Evolutionary conservation across 1,140 invertebrate species (phyloP).

Genomic region (Arion vulgaris): DNA sequence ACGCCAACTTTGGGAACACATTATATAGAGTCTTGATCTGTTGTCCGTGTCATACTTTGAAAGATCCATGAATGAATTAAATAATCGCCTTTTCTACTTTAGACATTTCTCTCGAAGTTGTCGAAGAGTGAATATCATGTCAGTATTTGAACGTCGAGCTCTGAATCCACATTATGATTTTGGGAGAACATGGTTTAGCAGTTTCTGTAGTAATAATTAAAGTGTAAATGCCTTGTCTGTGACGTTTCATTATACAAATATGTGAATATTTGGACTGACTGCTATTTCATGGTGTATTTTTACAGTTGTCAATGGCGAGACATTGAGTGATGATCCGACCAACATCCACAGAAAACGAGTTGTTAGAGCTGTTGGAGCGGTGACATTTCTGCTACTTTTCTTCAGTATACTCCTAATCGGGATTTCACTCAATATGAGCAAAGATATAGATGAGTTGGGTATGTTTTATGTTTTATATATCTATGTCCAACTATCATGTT

Average conservation of each 20-base stretch:
- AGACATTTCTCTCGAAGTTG: too few relatives aligned
- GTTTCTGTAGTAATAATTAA: not conserved
- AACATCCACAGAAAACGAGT: slow-evolving; percentile 44
- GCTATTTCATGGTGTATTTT: slow-evolving; percentile 15
- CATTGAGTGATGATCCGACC: slow-evolving; percentile 33
- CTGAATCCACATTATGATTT: too few relatives aligned
- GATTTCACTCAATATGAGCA: slow-evolving; percentile 49
- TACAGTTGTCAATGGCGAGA: slow-evolving; percentile 25
- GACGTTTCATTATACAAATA: too few relatives aligned
- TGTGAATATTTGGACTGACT: not conserved
- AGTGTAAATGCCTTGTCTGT: slow-evolving; percentile 8
- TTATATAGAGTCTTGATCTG: too few relatives aligned
- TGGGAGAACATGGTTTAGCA: too few relatives aligned
- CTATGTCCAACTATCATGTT: too few relatives aligned
- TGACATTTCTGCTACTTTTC: slow-evolving; percentile 47
- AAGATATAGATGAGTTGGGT: slow-evolving; percentile 52
- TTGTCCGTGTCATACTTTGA: too few relatives aligned
- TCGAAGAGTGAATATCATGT: too few relatives aligned
- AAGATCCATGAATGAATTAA: too few relatives aligned
- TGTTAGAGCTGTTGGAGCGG: slow-evolving; percentile 45
- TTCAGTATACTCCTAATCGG: slow-evolving; percentile 49
- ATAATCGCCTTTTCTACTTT: too few relatives aligned
- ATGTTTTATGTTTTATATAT: slow-evolving; percentile 8
- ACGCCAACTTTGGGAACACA: too few relatives aligned
- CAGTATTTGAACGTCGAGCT: too few relatives aligned